phyloP scores from a whole-genome alignment of 2,888 invertebrate species.

The Morpho deidamia region DNA sequence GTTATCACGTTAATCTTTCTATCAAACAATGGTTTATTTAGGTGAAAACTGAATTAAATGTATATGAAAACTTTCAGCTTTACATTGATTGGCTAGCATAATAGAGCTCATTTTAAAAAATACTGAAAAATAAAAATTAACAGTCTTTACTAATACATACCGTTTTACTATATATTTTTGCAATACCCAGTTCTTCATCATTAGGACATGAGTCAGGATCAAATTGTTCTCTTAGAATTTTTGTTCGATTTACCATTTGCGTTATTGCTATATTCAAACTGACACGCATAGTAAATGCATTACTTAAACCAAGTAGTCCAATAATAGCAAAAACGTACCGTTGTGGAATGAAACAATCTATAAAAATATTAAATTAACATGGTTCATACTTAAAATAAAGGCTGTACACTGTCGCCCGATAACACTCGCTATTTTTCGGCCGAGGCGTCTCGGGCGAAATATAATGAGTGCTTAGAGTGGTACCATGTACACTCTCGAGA shows the following conservation, averaged over 20 bases:
- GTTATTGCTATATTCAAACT: conserved; percentile 85
- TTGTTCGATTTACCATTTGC: conserved; percentile 78
- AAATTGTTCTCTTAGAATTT: conserved; percentile 42
- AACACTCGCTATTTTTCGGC: no score
- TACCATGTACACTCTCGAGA: no score
- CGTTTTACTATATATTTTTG: conserved; percentile 7
- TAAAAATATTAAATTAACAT: neutral
- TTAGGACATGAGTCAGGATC: conserved; percentile 62
- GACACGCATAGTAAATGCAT: conserved; percentile 86
- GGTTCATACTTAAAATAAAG: neutral
- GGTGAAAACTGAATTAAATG: no score
- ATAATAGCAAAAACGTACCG: conserved; percentile 84
- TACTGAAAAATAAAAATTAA: no score
- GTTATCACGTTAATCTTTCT: no score
- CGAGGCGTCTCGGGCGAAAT: no score
- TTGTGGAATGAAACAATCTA: conserved; percentile 71
- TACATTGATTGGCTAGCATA: no score
- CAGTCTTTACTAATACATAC: conserved; percentile 13
- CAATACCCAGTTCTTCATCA: conserved; percentile 27
- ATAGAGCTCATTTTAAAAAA: no score
- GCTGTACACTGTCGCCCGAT: no score
- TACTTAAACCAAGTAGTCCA: conserved; percentile 83
- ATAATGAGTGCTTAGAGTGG: no score
- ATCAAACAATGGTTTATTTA: no score
- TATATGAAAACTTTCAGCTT: no score